These are phyloP conservation scores for Cynaeus angustus DNA, from an alignment of 2,888 invertebrate genomes.

Conservation along the genomic window DNA sequence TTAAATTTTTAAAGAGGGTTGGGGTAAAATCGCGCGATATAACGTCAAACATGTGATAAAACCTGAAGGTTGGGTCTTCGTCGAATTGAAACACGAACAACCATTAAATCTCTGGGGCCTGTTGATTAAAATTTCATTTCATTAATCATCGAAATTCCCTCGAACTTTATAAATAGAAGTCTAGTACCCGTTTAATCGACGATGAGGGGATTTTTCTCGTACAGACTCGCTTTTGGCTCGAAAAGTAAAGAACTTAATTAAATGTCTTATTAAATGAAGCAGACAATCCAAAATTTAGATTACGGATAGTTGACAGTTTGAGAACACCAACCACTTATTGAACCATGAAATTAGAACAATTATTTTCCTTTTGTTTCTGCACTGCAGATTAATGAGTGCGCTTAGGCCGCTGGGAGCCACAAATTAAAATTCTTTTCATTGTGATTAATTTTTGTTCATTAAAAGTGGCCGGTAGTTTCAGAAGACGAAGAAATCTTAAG, in stretches of 20 bases:
- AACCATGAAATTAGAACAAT: slow-evolving; percentile 32
- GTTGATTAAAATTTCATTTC: slow-evolving; percentile 43
- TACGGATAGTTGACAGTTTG: slow-evolving; percentile 19
- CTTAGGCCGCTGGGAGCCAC: neutral
- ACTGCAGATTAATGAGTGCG: slow-evolving; percentile 24
- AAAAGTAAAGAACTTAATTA: slow-evolving; percentile 19
- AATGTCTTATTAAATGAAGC: slow-evolving; percentile 17
- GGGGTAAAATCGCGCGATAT: slow-evolving; percentile 22
- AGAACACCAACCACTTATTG: slow-evolving; percentile 20
- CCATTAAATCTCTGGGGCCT: slow-evolving; percentile 39
- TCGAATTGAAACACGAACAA: slow-evolving; percentile 30
- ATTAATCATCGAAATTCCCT: slow-evolving; percentile 40
- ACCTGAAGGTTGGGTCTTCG: slow-evolving; percentile 18
- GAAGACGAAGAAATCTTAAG: neutral
- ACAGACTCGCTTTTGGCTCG: slow-evolving; percentile 9
- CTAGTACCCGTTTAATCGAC: slow-evolving; percentile 15
- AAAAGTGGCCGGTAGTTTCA: neutral
- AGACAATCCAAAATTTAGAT: slow-evolving; percentile 11
- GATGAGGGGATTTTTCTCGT: slow-evolving; percentile 18
- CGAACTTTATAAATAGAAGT: slow-evolving; percentile 41
- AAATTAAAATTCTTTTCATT: slow-evolving; percentile 33
- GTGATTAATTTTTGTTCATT: slow-evolving; percentile 28
- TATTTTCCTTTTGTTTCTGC: slow-evolving; percentile 33
- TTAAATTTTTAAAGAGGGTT: slow-evolving; percentile 34
- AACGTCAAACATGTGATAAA: slow-evolving; percentile 41